Evolutionary conservation across 2,888 invertebrate genomes (phyloP), one percentile per base, ranked within the genome.

Genomic region (Trypoxylon attenuatum): DNA sequence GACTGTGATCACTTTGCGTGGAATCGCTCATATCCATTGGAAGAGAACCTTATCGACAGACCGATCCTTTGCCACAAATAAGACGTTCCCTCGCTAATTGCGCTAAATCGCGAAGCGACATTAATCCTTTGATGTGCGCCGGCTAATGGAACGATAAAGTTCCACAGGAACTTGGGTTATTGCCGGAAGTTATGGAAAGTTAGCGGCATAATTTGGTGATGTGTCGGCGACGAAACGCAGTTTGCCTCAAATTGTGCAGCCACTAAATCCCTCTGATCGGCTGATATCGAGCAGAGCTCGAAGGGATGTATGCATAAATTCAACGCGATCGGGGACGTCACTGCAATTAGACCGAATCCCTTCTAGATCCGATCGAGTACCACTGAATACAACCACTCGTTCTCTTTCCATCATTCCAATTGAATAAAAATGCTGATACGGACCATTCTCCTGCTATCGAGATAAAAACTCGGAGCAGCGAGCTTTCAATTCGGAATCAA

Each of bases 171-270:
- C 64, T 61, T 69, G n/a, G 41, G 27, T 51, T 54, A 61, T 64
- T 47, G 60, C 41, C 47, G 23, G 27, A 56, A 64, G 57, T 69
- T 64, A 52, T 3, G 64, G 27, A 58, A 70, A 69, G 61, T 69
- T 69, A 45, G 8, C 15, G 41, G 39, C 43, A 69, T 69, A 64
- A 69, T 69, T 65, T 55, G 52, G 18, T 19, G 61, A 61, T 54
- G 60, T 41, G 43, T 21, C 42, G 19, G 5, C 19, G 51, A 58
- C 25, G 22, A 15, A 21, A 21, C 39, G 38, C 23, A 56, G 50
- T 49, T 46, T 51, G 13, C 39, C 3, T 21, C 39, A 51, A 61
- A 54, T 52, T 19, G 10, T 13, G 6, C 4, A 15, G 19, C 42
- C 41, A 41, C 22, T 60, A 55, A 13, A 38, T 46, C 21, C 18